These are phyloP conservation scores for Philaethria dido DNA, from an alignment of 2,888 invertebrate species.

Conservation along the genomic window DNA sequence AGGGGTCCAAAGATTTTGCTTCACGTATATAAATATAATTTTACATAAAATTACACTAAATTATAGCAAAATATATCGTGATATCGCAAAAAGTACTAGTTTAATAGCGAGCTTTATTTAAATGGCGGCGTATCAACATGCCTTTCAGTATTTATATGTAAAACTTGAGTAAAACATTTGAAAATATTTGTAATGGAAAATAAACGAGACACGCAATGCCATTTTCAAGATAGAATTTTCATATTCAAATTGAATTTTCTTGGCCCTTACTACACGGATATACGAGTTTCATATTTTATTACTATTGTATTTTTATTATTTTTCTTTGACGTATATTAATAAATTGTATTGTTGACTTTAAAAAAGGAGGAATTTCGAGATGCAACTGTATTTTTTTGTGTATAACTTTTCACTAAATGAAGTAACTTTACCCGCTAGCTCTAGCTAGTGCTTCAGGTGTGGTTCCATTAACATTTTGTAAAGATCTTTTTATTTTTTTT, in stretches of 20 bases:
- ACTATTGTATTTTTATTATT: background rate
- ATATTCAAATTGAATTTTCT: conserved; percentile 37
- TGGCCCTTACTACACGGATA: conserved; percentile 6
- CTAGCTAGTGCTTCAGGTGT: no score
- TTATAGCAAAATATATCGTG: background rate
- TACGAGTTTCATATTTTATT: background rate
- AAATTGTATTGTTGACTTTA: no score
- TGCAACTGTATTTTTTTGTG: no score
- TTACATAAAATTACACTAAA: background rate
- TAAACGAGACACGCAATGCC: conserved; percentile 31
- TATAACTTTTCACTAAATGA: no score
- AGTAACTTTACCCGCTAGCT: no score
- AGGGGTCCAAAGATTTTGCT: no score
- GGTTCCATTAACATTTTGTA: no score
- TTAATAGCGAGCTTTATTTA: conserved; percentile 5
- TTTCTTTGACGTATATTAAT: no score
- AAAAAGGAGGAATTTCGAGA: no score
- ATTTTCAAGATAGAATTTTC: conserved; percentile 31
- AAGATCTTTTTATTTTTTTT: no score
- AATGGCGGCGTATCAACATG: conserved; percentile 7
- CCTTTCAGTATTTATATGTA: conserved; percentile 12
- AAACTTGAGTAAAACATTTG: conserved; percentile 25
- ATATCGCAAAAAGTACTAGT: conserved; percentile 2
- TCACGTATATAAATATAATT: background rate
- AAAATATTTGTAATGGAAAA: conserved; percentile 16